phyloP scores from a whole-genome alignment of 2,797 vertebrate species.

The Spheniscus humboldti region DNA sequence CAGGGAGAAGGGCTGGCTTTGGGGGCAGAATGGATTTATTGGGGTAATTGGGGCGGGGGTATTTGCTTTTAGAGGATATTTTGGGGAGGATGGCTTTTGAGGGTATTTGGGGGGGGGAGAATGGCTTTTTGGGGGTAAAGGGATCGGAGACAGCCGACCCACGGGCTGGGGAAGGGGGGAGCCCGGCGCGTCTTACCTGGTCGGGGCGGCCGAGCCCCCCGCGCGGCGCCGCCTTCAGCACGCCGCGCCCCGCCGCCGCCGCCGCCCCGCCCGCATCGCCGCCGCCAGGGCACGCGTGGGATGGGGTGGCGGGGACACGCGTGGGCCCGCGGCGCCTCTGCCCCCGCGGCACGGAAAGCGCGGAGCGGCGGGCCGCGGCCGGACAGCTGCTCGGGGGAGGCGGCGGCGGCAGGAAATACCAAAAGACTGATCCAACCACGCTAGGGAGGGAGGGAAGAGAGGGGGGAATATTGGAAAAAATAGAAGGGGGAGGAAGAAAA shows the following conservation, averaged over 20 bases:
- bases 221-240: not conserved
- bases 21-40: not conserved
- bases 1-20: not conserved
- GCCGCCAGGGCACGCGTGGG: not conserved
- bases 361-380: conserved; percentile 33
- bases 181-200: not conserved
- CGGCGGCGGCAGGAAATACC: conserved; percentile 74
- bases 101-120: too few relatives aligned
- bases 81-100: not conserved
- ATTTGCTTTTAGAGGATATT: not conserved
- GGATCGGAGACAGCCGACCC: not conserved
- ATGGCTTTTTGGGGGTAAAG: not conserved
- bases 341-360: not conserved
- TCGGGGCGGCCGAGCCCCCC: not conserved
- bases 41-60: not conserved
- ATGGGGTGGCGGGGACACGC: not conserved
- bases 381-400: conserved; percentile 50
- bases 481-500: not conserved
- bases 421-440: conserved; percentile 53
- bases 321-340: not conserved
- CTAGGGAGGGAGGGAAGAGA: conserved; percentile 28
- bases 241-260: not conserved
- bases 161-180: not conserved
- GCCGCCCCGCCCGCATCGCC: not conserved
- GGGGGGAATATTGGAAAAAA: not conserved